Percentiles rank a stretch among this genome's conserved stretches.
Conservation (phyloP, 1,140 invertebrate genomes). For the Helicoverpa zea region DNA sequence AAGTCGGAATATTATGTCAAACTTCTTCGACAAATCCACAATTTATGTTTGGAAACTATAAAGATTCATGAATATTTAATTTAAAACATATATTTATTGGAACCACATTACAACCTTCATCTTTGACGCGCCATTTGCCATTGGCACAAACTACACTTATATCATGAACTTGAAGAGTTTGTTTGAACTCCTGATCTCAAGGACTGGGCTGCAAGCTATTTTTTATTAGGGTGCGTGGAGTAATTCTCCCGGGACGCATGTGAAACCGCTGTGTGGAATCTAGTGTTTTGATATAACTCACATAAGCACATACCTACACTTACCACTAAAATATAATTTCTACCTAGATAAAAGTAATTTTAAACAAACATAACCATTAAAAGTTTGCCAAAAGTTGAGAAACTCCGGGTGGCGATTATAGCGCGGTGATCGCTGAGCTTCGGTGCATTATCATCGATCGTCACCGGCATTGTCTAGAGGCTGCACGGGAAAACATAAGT, state of each 20-base stretch:
- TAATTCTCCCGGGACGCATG: not conserved
- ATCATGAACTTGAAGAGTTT: too few relatives aligned
- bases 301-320: too few relatives aligned
- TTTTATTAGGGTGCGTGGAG: not conserved
- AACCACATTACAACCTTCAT: too few relatives aligned
- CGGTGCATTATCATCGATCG: slow-evolving; percentile 63
- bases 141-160: too few relatives aligned
- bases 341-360: not conserved
- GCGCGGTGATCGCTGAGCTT: slow-evolving; percentile 29
- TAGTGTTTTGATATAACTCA: not conserved
- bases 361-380: not conserved
- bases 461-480: slow-evolving; percentile 47
- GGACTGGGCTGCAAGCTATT: too few relatives aligned
- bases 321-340: too few relatives aligned
- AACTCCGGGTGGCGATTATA: not conserved
- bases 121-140: too few relatives aligned
- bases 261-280: not conserved
- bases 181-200: too few relatives aligned
- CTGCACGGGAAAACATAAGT: slow-evolving; percentile 64
- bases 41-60: not conserved
- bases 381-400: not conserved
- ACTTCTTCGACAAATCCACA: not conserved
- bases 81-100: too few relatives aligned
- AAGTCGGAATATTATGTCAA: not conserved
- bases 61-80: too few relatives aligned